Base-by-base conservation (phyloP, 2,888 invertebrate species). In the Biston betularia region DNA sequence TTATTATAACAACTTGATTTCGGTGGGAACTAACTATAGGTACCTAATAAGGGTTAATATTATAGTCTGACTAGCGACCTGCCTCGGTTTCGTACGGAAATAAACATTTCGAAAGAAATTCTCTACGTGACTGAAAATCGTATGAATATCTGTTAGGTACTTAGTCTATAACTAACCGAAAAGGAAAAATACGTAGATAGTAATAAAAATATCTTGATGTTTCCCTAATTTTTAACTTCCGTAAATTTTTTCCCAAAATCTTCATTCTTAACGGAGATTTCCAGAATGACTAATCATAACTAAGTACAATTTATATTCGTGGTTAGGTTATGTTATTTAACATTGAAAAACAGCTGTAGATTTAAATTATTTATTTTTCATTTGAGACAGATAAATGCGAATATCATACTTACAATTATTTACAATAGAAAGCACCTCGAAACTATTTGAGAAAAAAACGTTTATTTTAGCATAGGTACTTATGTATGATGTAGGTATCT, bases 331-430 rank as follows among this genome's bases (percentile, higher is more conserved):
- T 10, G 38, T 38, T 38, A 38, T 9, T 38, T 6, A 38, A 35
- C n/a, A n/a, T n/a, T 7, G 34, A 45, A 10, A 56, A n/a, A 57
- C 46, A 10, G 10, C 14, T 38, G 15, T 40, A 11, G 2, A 14
- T 46, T 46, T 1, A 10, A 46, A 38, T 6, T 14, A n/a, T 45
- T 14, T 33, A 44, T 34, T 12, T 7, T 42, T 54, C 54, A 62
- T 62, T 62, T 62, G 61, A 62, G 61, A 62, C 45, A n/a, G 8
- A 5, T 49, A 58, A 58, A 58, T 58, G 57, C 49, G 33, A 24
- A 53, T 53, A 53, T 49, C 50, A 50, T 50, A 50, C 34, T 14
- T 50, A n/a, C 35, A 50, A 38, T 53, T 53, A 53, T 38, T 34
- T 38, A 38, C n/a, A 9, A 52, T 15, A 38, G 9, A 34, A 50